These are phyloP conservation scores for Perca schrenkii DNA, from an alignment of 2,113 vertebrate species.

Conservation along the genomic window DNA sequence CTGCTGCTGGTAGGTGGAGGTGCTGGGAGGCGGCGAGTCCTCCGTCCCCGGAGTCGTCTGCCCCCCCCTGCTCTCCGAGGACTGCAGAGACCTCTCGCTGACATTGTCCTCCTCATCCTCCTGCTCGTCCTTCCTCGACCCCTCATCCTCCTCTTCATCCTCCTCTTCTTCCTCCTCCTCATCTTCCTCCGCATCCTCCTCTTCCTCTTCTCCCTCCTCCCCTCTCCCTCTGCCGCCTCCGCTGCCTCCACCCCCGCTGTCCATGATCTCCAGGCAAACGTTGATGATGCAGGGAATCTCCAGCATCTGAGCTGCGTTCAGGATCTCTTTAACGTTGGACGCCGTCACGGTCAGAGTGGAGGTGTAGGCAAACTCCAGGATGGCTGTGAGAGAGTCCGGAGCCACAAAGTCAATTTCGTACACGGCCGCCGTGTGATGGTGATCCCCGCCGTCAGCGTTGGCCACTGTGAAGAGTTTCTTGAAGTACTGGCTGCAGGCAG, in stretches of 20 bases:
- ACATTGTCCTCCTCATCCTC: constrained; percentile 89
- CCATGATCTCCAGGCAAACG: constrained; percentile 97
- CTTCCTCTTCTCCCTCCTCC: constrained; percentile 80
- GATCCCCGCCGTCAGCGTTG: constrained; percentile 81
- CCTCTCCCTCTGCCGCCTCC: constrained; percentile 82
- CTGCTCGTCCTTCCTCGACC: constrained; percentile 85
- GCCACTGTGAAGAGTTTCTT: constrained; percentile 98
- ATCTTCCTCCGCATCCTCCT: constrained; percentile 87
- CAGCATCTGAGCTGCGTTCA: constrained; percentile 93
- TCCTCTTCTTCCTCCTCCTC: constrained; percentile 87
- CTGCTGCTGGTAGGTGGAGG: constrained; percentile 86
- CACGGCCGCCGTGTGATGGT: constrained; percentile 77
- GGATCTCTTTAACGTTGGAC: constrained; percentile 95
- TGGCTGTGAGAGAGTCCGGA: constrained; percentile 95
- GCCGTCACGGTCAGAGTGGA: constrained; percentile 97
- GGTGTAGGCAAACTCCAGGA: constrained; percentile 98
- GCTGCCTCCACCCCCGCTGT: constrained; percentile 84
- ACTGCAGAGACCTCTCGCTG: constrained; percentile 82
- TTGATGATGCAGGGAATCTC: constrained; percentile 97
- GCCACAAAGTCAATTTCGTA: constrained; percentile 98
- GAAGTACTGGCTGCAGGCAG: constrained; percentile 98
- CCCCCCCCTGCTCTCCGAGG: constrained; percentile 80
- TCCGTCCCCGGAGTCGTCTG: constrained; percentile 57
- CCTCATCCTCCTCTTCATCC: constrained; percentile 85
- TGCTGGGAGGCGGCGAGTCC: constrained; percentile 81